Evolutionary conservation across 2,797 vertebrate species (phyloP).

Genomic region (Pangasius sanitwongsei): DNA sequence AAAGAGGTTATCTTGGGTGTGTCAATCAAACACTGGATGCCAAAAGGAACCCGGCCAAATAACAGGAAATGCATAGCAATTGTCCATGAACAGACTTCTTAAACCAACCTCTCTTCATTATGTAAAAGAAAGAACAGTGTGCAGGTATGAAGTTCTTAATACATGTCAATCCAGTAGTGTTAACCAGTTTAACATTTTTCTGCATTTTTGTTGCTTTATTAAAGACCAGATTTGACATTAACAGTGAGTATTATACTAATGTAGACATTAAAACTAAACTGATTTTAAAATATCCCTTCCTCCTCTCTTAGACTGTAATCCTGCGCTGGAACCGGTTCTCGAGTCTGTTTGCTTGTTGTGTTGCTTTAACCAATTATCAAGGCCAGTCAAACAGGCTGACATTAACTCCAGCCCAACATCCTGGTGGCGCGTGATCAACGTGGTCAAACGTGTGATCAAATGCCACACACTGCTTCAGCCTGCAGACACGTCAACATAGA

Average conservation of each 20-base stretch:
- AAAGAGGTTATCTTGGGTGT: background rate
- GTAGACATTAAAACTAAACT: background rate
- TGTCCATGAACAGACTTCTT: background rate
- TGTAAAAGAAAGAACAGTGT: no score
- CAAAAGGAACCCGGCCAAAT: background rate
- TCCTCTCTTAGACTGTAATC: background rate
- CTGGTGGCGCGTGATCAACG: background rate
- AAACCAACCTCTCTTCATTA: background rate
- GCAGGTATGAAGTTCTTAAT: no score
- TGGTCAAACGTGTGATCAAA: background rate
- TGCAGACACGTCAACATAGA: background rate
- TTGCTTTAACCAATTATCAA: conserved; percentile 20
- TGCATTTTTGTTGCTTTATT: no score
- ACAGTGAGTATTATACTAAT: background rate
- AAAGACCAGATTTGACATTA: background rate
- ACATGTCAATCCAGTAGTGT: background rate
- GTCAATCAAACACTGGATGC: background rate
- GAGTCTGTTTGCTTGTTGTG: background rate
- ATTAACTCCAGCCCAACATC: conserved; percentile 8
- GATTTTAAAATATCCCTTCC: background rate
- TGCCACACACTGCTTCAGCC: background rate
- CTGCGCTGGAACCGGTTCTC: background rate
- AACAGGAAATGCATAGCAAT: background rate
- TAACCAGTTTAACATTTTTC: background rate
- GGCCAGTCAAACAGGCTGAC: conserved; percentile 7